Conservation (phyloP, 2,113 vertebrate genomes). For the Hipposideros armiger region DNA sequence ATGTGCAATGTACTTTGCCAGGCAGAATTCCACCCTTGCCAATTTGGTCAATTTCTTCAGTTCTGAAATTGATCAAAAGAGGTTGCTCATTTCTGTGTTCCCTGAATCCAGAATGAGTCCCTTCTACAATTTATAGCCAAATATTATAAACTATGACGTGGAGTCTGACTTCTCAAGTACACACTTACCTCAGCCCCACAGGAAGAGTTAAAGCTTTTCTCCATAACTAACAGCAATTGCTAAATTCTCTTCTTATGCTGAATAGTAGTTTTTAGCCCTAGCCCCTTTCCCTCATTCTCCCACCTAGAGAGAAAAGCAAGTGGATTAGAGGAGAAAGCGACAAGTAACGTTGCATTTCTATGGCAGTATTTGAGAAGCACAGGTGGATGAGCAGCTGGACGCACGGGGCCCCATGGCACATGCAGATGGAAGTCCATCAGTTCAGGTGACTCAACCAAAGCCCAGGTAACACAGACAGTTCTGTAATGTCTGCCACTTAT, state of each 20-base stretch:
- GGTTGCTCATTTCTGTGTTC: background rate
- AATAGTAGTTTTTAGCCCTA: background rate
- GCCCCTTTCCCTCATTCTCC: accelerated
- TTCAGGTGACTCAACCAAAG: background rate
- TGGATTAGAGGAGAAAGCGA: background rate
- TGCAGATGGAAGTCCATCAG: background rate
- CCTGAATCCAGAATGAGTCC: background rate
- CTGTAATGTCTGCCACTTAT: slow-evolving; percentile 5
- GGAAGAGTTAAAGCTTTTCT: background rate
- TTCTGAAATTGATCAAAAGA: background rate
- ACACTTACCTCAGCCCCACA: background rate
- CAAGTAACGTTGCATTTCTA: background rate
- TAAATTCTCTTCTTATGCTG: background rate
- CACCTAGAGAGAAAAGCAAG: background rate
- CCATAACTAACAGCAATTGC: background rate
- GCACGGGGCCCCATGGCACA: background rate
- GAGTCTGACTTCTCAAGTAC: background rate
- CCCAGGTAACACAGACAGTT: background rate
- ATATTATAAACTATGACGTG: background rate
- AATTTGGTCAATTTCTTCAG: background rate
- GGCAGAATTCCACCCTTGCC: background rate
- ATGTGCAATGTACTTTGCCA: background rate
- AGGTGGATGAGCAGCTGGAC: background rate
- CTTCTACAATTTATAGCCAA: background rate
- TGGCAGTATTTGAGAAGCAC: background rate